Evolutionary conservation across 2,113 vertebrate genomes (phyloP).

Genomic region (Strix aluco): DNA sequence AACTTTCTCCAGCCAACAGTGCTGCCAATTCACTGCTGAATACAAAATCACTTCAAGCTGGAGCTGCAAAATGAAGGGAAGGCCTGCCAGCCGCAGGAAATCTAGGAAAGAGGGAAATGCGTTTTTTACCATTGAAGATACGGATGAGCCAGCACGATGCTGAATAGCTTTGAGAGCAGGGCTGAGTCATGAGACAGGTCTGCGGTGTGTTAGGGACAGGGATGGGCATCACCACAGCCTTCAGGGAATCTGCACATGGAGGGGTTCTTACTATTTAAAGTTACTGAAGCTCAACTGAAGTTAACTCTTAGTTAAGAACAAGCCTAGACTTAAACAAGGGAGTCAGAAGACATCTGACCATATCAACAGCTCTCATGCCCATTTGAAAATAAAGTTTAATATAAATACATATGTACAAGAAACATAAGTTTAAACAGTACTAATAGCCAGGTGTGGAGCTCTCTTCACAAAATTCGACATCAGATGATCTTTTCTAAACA

Average conservation of each 20-base stretch:
- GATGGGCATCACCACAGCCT: not conserved
- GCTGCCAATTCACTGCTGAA: constrained; percentile 10
- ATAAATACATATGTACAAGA: not conserved
- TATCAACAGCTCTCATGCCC: not conserved
- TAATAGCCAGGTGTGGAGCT: not conserved
- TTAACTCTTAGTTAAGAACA: not conserved
- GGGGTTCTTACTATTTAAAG: not conserved
- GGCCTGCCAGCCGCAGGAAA: constrained; percentile 4
- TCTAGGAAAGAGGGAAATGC: constrained; percentile 26
- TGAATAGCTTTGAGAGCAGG: not conserved
- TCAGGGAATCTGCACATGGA: not conserved
- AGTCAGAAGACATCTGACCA: not conserved
- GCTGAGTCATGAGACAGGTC: not conserved
- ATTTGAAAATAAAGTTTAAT: not conserved
- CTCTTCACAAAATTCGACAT: not conserved
- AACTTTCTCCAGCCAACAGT: not conserved
- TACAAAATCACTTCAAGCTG: constrained; percentile 45
- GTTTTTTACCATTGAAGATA: not conserved
- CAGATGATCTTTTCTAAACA: not conserved
- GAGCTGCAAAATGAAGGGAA: not conserved
- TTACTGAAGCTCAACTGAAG: not conserved
- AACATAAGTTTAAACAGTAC: not conserved
- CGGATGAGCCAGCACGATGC: not conserved
- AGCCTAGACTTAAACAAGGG: not conserved
- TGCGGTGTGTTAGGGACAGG: not conserved